Percentiles rank a stretch among this genome's conserved stretches.
These are phyloP conservation scores for Halcyon badia DNA, from an alignment of 2,797 vertebrate species.

Conservation along the genomic window DNA sequence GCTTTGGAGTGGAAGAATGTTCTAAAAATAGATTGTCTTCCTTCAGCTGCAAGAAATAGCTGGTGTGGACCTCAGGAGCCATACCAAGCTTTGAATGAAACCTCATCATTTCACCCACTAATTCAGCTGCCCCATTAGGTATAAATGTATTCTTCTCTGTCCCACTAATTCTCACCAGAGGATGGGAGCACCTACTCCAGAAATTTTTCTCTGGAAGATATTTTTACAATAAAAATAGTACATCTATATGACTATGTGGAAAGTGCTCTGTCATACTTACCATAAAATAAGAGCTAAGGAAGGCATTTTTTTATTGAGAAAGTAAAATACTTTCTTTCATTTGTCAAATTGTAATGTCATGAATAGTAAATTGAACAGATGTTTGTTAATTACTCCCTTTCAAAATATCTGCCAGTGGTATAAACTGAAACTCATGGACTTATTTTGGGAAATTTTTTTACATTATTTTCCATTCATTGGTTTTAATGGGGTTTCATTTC, in stretches of 20 bases:
- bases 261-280: neutral
- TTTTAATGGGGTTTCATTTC: neutral
- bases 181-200: neutral
- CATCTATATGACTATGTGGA: neutral
- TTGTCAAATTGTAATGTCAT: neutral
- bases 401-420: constrained; percentile 85
- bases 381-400: constrained; percentile 89
- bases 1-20: neutral
- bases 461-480: constrained; percentile 29
- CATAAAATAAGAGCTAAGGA: neutral
- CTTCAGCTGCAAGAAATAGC: neutral
- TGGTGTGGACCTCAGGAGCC: neutral
- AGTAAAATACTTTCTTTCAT: neutral
- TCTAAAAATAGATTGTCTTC: neutral
- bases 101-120: neutral
- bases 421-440: constrained; percentile 88
- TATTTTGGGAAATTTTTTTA: constrained; percentile 74
- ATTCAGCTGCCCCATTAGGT: neutral
- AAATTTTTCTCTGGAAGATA: neutral
- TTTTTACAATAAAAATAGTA: neutral
- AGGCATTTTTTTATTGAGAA: neutral
- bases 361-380: constrained; percentile 69
- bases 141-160: neutral
- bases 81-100: neutral
- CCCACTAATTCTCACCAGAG: neutral